Base-by-base conservation (phyloP, 2,797 vertebrate genomes). In the Poeciliopsis gracilis region DNA sequence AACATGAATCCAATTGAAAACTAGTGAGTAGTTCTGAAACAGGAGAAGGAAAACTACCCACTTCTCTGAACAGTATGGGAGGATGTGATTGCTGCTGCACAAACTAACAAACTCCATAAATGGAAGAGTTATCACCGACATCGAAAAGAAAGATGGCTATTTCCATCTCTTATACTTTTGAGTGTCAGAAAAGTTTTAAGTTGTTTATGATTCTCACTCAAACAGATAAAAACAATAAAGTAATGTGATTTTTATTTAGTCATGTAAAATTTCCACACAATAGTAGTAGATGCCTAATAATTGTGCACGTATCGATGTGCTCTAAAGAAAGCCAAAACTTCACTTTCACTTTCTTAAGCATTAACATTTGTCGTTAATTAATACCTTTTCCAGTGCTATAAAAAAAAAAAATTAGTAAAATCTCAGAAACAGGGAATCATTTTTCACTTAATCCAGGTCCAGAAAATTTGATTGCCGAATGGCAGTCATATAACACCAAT, bases 401-500 rank as follows among this genome's bases (percentile, higher is more conserved):
- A 78, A 47, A 46, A 25, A 43, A 76, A 46, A 46, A 25, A 43
- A 76, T 47, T 43, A 8, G 11, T 18, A 33, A 15, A 70, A 47
- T 83, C 59, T 76, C 67, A 87, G 66, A 83, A 78, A 83, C 55
- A 46, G 33, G 77, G 61, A 82, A 73, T 85, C 2, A 77, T 79
- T 75, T 84, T 79, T 77, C 75, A 77, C 70, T 80, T 83, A 41
- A 53, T 81, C 72, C 69, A 25, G 9, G 23, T 86, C 51, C 46
- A 85, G 85, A 82, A 80, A 70, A 61, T 77, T 87, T 84, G 86
- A 85, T 87, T 73, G 72, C 77, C 80, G 79, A 88, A 84, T 83
- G 82, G 84, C 63, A 38, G 85, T 86, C 87, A 88, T 84, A 87
- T 86, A 87, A 88, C 81, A 49, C 11, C 12, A 76, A 57, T 67